Conservation (phyloP, 1,140 invertebrate species). For the Elymnias hypermnestra region DNA sequence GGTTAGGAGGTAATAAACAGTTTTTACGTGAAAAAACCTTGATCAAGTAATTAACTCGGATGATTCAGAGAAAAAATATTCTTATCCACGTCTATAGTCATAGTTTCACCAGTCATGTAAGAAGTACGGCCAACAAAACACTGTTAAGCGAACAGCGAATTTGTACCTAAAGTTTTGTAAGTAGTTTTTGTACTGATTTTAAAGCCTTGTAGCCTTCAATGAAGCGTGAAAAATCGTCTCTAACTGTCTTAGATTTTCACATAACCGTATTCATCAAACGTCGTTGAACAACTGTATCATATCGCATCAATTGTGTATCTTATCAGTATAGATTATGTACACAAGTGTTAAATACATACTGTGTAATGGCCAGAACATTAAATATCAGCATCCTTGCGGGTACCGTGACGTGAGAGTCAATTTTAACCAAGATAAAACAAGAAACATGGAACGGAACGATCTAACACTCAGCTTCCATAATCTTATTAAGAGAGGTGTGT, state of each 20-base stretch:
- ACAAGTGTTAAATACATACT: conserved; percentile 58
- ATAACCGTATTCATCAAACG: conserved; percentile 12
- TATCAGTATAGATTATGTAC: conserved; percentile 67
- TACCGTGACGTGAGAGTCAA: conserved; percentile 29
- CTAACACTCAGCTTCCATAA: conserved; percentile 68
- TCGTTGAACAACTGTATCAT: conserved; percentile 26
- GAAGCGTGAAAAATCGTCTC: conserved; percentile 34
- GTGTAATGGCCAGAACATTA: conserved; percentile 58
- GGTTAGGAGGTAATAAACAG: too few relatives aligned
- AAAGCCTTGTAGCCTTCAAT: conserved; percentile 43
- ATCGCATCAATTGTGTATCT: conserved; percentile 44
- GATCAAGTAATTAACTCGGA: conserved; percentile 23
- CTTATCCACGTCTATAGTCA: conserved; percentile 5
- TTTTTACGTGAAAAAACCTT: conserved; percentile 29
- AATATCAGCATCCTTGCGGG: conserved; percentile 40
- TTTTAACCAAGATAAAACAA: conserved; percentile 14
- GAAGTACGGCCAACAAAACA: conserved; percentile 2
- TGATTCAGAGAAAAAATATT: conserved; percentile 29
- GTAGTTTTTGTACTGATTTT: conserved; percentile 40
- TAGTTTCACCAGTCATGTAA: conserved; percentile 4
- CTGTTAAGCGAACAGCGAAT: neutral
- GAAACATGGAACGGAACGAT: conserved; percentile 63
- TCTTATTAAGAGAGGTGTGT: conserved; percentile 68
- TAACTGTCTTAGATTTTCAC: conserved; percentile 19
- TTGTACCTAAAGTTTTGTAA: conserved; percentile 46